Evolutionary conservation across 2,888 invertebrate species (phyloP).

Genomic region (Frankliniella fusca): DNA sequence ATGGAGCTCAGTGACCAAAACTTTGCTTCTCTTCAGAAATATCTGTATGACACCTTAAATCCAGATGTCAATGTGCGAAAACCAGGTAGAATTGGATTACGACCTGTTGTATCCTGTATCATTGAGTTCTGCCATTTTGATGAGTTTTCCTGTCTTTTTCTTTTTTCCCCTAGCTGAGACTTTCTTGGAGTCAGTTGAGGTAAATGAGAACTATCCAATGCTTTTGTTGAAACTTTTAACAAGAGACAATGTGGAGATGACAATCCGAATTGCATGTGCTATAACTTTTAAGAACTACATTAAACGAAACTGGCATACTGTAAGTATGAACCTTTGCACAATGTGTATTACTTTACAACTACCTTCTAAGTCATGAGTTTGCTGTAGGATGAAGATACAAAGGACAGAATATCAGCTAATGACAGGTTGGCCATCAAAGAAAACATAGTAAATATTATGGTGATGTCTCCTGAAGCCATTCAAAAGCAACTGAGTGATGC

Average conservation of each 20-base stretch:
- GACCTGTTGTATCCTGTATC: neutral
- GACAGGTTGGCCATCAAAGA: slow-evolving; percentile 80
- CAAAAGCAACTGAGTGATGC: slow-evolving; percentile 95
- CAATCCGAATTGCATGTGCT: slow-evolving; percentile 82
- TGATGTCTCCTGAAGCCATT: slow-evolving; percentile 81
- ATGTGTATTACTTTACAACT: neutral
- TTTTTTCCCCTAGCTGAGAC: slow-evolving; percentile 71
- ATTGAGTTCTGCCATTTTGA: slow-evolving; percentile 10
- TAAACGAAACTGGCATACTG: slow-evolving; percentile 90
- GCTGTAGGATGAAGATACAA: slow-evolving; percentile 65
- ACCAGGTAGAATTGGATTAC: slow-evolving; percentile 60
- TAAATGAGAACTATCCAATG: slow-evolving; percentile 85
- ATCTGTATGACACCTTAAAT: slow-evolving; percentile 82
- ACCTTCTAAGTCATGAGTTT: slow-evolving; percentile 27
- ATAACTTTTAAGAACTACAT: slow-evolving; percentile 96
- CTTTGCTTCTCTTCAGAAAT: slow-evolving; percentile 72
- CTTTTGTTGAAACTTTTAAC: slow-evolving; percentile 81
- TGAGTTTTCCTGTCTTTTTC: slow-evolving; percentile 12
- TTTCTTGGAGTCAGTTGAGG: slow-evolving; percentile 83
- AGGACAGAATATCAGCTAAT: slow-evolving; percentile 71
- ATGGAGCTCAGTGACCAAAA: slow-evolving; percentile 91
- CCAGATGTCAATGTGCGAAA: slow-evolving; percentile 75
- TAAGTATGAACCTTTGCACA: slow-evolving; percentile 49
- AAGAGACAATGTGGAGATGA: slow-evolving; percentile 72
- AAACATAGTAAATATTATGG: slow-evolving; percentile 86